A percentile compares a stretch with the other conserved stretches of the same genome.
Conservation (phyloP, 2,113 vertebrate genomes). For the Tragelaphus imberbis region DNA sequence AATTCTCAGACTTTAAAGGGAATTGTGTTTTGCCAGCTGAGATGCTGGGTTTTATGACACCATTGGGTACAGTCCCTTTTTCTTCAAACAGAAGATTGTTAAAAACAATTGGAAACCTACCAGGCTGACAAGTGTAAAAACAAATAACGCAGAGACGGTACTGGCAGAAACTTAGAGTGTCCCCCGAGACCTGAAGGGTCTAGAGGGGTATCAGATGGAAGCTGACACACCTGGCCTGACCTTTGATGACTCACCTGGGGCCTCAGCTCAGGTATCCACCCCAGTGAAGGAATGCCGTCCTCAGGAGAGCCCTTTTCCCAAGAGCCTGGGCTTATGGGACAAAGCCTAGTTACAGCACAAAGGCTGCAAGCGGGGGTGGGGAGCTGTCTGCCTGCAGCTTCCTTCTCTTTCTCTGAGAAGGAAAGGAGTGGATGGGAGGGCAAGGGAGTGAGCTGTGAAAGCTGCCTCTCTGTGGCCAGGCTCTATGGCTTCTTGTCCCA, state of each 20-base stretch:
- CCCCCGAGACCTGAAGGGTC: fast-evolving
- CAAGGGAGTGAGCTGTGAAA: background rate
- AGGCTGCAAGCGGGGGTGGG: background rate
- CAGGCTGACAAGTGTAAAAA: background rate
- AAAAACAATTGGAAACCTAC: background rate
- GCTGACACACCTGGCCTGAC: fast-evolving
- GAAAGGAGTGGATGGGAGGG: fast-evolving
- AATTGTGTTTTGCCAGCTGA: background rate
- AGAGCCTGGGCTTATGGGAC: background rate
- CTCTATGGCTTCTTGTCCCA: background rate
- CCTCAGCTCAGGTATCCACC: background rate
- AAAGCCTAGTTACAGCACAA: background rate
- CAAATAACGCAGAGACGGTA: fast-evolving
- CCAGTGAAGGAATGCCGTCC: background rate
- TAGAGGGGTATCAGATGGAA: fast-evolving
- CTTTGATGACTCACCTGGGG: background rate
- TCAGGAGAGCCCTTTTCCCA: background rate
- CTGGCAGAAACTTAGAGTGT: fast-evolving
- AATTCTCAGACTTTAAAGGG: background rate
- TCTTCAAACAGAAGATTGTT: background rate
- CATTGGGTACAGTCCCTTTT: background rate
- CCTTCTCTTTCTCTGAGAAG: background rate
- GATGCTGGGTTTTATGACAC: background rate
- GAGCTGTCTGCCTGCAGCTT: background rate
- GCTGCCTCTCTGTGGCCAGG: background rate